Evolutionary conservation across 64 coral and sea anemone genomes (phyloP).

Genomic region (Acropora tenuis): DNA sequence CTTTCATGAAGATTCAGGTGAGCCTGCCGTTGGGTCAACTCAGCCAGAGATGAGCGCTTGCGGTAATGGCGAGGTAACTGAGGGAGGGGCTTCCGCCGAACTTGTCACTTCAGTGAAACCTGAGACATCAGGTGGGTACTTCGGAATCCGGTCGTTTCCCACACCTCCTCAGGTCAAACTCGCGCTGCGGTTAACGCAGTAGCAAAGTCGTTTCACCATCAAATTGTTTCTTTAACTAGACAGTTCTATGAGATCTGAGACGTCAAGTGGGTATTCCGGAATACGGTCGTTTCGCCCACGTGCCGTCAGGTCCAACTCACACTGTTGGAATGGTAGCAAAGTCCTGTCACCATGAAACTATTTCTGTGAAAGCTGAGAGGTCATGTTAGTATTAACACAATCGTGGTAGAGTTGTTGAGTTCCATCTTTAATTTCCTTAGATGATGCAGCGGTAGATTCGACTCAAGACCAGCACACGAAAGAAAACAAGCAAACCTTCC

Average conservation of each 20-base stretch:
- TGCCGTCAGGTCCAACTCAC: no score
- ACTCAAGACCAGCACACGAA: slow-evolving; percentile 83
- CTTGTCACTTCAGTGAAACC: neutral
- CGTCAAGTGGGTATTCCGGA: neutral
- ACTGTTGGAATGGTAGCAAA: no score
- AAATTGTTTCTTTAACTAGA: neutral
- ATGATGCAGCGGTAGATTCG: slow-evolving; percentile 79
- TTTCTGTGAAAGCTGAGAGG: no score
- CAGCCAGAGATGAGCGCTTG: slow-evolving; percentile 65
- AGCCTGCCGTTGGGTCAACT: slow-evolving; percentile 81
- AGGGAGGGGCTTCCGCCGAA: neutral
- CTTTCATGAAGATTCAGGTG: slow-evolving; percentile 38
- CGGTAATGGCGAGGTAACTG: neutral
- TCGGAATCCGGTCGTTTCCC: neutral
- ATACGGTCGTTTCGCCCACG: neutral
- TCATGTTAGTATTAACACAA: no score
- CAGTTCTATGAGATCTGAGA: neutral
- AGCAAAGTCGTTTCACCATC: no score
- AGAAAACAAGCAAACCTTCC: slow-evolving; percentile 35
- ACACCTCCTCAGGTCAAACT: no score
- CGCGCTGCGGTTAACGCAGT: no score
- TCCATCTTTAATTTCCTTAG: slow-evolving; percentile 16
- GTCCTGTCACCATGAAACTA: no score
- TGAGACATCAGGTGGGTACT: slow-evolving; percentile 8
- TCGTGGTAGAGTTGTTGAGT: no score